Evolutionary conservation across 2,113 vertebrate species (phyloP).

Genomic region (Diphyllodes magnificus): DNA sequence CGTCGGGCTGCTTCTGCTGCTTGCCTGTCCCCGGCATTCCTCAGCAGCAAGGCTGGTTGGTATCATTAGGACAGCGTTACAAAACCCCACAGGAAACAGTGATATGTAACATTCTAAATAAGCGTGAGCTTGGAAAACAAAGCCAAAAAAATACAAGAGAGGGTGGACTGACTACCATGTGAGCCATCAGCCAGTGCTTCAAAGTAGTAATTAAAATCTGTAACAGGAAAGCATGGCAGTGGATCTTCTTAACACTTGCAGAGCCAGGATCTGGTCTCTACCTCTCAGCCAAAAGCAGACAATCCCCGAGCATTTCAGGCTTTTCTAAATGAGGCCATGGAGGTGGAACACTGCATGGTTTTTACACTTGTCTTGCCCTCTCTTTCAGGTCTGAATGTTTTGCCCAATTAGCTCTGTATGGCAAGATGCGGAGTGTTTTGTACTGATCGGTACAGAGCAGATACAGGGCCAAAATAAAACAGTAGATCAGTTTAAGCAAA

Average conservation of each 20-base stretch:
- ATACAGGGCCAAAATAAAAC: not conserved
- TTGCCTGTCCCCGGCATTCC: not conserved
- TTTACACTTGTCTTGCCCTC: not conserved
- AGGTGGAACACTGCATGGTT: not conserved
- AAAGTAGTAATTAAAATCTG: not conserved
- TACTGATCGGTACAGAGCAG: not conserved
- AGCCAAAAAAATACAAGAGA: not conserved
- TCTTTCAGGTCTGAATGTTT: not conserved
- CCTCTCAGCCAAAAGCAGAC: not conserved
- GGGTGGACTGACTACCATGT: not conserved
- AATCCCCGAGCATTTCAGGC: rapidly evolving
- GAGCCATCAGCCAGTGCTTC: not conserved
- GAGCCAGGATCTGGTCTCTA: not conserved
- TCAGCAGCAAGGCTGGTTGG: not conserved
- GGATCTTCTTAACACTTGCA: not conserved
- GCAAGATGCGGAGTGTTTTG: not conserved
- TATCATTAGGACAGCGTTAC: not conserved
- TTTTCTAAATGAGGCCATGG: not conserved
- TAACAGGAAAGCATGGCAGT: not conserved
- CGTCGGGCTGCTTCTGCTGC: not conserved
- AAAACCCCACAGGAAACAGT: not conserved
- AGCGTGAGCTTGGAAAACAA: not conserved
- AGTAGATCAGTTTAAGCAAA: not conserved
- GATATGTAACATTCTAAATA: rapidly evolving
- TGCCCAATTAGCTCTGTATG: not conserved